Evolutionary conservation across 2,797 vertebrate species (phyloP).

Genomic region (Chelonia mydas): DNA sequence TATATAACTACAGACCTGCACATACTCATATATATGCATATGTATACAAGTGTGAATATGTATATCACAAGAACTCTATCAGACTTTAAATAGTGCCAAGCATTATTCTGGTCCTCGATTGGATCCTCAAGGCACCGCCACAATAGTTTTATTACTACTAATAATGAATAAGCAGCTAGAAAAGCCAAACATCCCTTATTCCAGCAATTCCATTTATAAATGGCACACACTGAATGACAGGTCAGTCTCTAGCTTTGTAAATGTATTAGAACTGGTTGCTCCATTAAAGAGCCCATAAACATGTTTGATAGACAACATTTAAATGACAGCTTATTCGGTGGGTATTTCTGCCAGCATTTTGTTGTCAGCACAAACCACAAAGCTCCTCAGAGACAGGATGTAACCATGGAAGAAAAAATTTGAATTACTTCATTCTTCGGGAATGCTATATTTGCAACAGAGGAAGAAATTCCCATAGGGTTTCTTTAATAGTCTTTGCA

Average conservation of each 20-base stretch:
- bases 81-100: not conserved
- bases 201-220: not conserved
- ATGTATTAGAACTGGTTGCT: not conserved
- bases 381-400: constrained; percentile 35
- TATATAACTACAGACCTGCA: rapidly evolving
- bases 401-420: not conserved
- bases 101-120: not conserved
- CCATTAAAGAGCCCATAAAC: not conserved
- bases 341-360: constrained; percentile 1
- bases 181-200: not conserved
- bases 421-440: not conserved
- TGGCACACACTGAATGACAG: not conserved
- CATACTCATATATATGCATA: not conserved
- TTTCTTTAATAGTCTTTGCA: not conserved
- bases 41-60: not conserved
- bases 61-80: not conserved
- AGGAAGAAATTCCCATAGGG: constrained; percentile 28
- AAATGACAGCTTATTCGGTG: not conserved
- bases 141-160: not conserved
- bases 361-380: not conserved
- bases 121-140: not conserved
- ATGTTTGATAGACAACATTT: not conserved
- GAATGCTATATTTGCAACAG: constrained; percentile 36
- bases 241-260: not conserved
- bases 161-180: not conserved